These are phyloP conservation scores for Cheilosia urbana DNA, from an alignment of 2,888 invertebrate species.

Conservation along the genomic window DNA sequence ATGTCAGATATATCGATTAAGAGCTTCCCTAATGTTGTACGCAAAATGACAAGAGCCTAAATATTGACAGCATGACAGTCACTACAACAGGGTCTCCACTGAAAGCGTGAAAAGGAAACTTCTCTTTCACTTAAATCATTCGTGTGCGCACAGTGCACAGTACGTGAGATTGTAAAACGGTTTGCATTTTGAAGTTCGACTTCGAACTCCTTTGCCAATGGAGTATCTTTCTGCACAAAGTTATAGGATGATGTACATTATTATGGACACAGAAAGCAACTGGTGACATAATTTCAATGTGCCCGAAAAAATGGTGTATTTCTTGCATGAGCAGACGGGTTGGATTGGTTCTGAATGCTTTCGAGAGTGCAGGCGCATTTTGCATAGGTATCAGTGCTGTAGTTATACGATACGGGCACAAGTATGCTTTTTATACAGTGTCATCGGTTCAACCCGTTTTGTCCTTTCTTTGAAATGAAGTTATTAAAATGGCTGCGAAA, in stretches of 20 bases:
- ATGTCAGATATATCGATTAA: constrained; percentile 3
- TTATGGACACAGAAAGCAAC: background rate
- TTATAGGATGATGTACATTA: too few relatives aligned
- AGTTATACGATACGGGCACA: too few relatives aligned
- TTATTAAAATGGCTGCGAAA: too few relatives aligned
- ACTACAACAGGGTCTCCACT: background rate
- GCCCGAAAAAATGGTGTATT: background rate
- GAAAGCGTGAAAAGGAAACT: background rate
- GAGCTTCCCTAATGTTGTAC: background rate
- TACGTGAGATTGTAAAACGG: background rate
- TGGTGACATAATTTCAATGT: background rate
- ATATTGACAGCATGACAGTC: constrained; percentile 27
- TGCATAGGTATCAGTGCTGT: too few relatives aligned
- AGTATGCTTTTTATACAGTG: too few relatives aligned
- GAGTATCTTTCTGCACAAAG: too few relatives aligned
- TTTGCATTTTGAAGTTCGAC: background rate
- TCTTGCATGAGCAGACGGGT: background rate
- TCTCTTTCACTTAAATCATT: background rate
- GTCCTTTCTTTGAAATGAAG: too few relatives aligned
- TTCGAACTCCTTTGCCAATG: too few relatives aligned
- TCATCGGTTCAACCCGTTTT: too few relatives aligned
- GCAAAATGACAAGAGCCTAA: constrained; percentile 4
- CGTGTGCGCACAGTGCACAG: background rate
- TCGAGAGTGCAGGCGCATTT: too few relatives aligned
- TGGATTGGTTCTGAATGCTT: background rate